Base-by-base conservation (phyloP, 1,140 invertebrate genomes). In the Drosophila tristis region DNA sequence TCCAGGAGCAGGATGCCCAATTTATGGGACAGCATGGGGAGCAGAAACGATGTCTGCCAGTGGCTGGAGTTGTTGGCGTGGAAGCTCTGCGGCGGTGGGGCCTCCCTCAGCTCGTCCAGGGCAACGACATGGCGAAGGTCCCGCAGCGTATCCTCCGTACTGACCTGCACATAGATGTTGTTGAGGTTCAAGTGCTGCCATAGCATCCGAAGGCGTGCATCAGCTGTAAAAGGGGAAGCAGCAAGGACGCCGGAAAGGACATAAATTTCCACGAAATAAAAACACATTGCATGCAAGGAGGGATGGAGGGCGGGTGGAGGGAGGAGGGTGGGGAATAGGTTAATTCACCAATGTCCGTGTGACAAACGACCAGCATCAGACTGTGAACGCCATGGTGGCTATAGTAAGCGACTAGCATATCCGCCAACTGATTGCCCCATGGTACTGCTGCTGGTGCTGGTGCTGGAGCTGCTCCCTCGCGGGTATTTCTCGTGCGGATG, bases 391-490 rank as follows among this genome's bases (percentile, higher is more conserved):
- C 90, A 66, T 89, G 82, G 56, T 81, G 78, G 63, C 74, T 86
- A 89, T 79, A 91, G 76, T 91, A 91, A 74, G 82, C 82, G 74
- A 91, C 78, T 72, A 90, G 80, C 73, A 90, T 90, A 80, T 90
- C 80, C 80, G 85, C 73, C 86, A 90, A 85, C 78, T 80, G 85
- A 85, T 90, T 90, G 85, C 80, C 77, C 80, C 80, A 84, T 54
- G 71, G 44, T 61, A 54, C 55, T 67, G 48, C 49, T 47, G 26
- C 5, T 7, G 26, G 0, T 6, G 26, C 26, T 29, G 6, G 6
- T 25, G 23, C 31, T 8, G 31, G 31, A 31, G 31, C 31, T 8
- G 44, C 54, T 62, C 26, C 45, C 61, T 62, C 51, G 42, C 5
- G 29, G 29, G 29, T 7, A 31, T 31, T 8, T 31, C 29, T 7